These are phyloP conservation scores for Apotomis betuletana DNA, from an alignment of 2,888 invertebrate genomes.

Conservation along the genomic window DNA sequence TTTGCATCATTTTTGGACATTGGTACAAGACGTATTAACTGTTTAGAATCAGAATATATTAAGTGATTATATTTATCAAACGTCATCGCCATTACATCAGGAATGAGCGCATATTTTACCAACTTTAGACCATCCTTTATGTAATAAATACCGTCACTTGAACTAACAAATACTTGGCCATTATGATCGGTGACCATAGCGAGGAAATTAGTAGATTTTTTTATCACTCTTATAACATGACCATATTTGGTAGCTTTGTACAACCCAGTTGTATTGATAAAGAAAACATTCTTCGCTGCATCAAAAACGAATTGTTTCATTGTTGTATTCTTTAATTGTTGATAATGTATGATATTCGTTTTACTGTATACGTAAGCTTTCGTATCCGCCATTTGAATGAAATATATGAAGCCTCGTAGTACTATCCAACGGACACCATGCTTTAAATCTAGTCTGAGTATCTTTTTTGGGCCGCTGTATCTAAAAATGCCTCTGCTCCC, in stretches of 20 bases:
- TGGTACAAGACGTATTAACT: conserved; percentile 18
- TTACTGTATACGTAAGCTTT: conserved; percentile 15
- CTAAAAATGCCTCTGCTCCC: conserved; percentile 24
- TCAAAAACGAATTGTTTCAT: conserved; percentile 28
- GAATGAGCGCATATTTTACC: conserved; percentile 3
- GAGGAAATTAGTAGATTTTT: not conserved
- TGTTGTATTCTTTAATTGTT: conserved; percentile 6
- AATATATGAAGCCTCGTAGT: conserved; percentile 16
- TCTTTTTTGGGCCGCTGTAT: conserved; percentile 4
- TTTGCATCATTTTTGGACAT: conserved; percentile 21
- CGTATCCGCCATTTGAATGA: conserved; percentile 16
- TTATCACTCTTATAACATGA: not conserved
- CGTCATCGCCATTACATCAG: conserved; percentile 10
- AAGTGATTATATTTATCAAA: conserved; percentile 11
- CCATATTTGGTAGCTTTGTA: conserved; percentile 15
- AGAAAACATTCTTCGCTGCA: not conserved
- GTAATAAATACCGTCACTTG: conserved; percentile 8
- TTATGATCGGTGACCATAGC: conserved; percentile 17
- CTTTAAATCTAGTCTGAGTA: conserved; percentile 11
- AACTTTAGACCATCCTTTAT: conserved; percentile 5
- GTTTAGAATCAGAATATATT: conserved; percentile 17
- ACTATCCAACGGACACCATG: conserved; percentile 12
- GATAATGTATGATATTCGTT: conserved; percentile 16
- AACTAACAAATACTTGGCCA: conserved; percentile 18
- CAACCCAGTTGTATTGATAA: conserved; percentile 16